These are phyloP conservation scores for Lophochroa leadbeateri DNA, from an alignment of 2,113 vertebrate genomes.

Conservation along the genomic window DNA sequence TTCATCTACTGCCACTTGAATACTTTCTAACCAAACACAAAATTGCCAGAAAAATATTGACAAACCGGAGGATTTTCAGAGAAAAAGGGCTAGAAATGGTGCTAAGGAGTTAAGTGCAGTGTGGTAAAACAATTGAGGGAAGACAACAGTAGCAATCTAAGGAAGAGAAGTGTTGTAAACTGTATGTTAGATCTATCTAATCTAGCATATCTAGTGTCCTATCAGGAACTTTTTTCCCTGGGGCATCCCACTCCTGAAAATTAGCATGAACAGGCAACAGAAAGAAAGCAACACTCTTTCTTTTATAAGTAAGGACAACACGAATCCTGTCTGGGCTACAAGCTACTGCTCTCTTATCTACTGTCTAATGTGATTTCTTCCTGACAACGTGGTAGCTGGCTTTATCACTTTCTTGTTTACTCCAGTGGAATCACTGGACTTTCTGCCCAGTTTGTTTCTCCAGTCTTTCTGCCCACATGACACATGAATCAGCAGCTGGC, in stretches of 20 bases:
- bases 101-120: neutral
- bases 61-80: neutral
- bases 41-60: neutral
- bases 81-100: neutral
- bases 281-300: neutral
- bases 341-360: neutral
- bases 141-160: neutral
- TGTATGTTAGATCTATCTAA: neutral
- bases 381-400: neutral
- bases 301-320: neutral
- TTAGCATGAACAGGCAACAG: neutral
- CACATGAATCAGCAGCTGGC: neutral
- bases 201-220: neutral
- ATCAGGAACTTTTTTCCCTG: neutral
- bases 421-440: neutral
- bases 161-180: neutral
- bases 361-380: neutral
- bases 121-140: neutral
- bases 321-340: neutral
- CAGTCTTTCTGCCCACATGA: neutral
- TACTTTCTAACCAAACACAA: neutral
- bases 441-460: neutral
- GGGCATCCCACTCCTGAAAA: neutral
- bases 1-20: neutral
- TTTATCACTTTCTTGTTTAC: neutral